phyloP scores from a whole-genome alignment of 2,888 invertebrate genomes.

The Oligia strigilis region DNA sequence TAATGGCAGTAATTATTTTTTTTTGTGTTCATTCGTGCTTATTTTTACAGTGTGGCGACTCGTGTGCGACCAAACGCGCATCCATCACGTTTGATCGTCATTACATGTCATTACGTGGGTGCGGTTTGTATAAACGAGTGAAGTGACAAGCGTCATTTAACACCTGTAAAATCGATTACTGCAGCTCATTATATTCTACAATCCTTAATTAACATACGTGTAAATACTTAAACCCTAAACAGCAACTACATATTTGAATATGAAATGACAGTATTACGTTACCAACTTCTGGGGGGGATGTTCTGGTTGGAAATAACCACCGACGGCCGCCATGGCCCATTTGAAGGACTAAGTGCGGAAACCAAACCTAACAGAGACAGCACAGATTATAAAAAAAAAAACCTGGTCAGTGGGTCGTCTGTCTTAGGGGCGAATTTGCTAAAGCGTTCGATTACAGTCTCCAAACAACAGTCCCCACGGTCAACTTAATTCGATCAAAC shows the following conservation, averaged over 20 bases:
- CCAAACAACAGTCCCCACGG: slow-evolving; percentile 7
- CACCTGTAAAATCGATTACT: slow-evolving; percentile 47
- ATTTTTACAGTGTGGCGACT: slow-evolving; percentile 26
- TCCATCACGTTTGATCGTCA: slow-evolving; percentile 45
- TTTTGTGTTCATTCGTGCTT: slow-evolving; percentile 28
- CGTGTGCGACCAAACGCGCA: slow-evolving; percentile 22
- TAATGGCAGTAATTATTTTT: slow-evolving; percentile 14
- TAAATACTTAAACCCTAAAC: slow-evolving; percentile 4
- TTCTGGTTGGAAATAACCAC: no score
- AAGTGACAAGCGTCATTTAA: slow-evolving; percentile 50
- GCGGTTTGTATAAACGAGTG: slow-evolving; percentile 29
- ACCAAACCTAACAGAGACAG: no score
- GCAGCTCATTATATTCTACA: slow-evolving; percentile 33
- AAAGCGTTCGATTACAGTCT: not conserved
- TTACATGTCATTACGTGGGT: slow-evolving; percentile 39
- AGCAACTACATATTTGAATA: not conserved
- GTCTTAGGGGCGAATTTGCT: no score
- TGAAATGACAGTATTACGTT: not conserved
- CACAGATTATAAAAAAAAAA: no score
- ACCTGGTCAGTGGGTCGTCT: no score
- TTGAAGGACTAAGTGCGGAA: no score
- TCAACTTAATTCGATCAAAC: slow-evolving; percentile 22
- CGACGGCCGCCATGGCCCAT: no score
- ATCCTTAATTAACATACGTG: slow-evolving; percentile 28
- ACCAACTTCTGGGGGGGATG: no score